Evolutionary conservation across 2,797 vertebrate species (phyloP), one percentile per base, ranked within the genome.

Genomic region (Intellagama lesueurii): DNA sequence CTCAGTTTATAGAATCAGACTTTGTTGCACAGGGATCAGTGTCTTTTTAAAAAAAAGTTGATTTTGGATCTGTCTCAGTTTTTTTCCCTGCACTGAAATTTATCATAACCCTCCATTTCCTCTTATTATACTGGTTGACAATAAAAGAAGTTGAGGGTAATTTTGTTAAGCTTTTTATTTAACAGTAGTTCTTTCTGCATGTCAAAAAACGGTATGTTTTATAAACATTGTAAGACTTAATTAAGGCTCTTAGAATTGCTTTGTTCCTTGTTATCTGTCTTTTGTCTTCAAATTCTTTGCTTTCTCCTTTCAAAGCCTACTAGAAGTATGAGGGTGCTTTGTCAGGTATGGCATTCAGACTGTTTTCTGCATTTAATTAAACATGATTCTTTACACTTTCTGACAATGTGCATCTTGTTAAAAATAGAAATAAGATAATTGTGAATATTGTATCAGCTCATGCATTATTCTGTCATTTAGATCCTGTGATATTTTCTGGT

Each of bases 301-400:
- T 98, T 98, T 98, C 97, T 99, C 98, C 95, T 97, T 98, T 97
- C 97, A 97, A 99, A 99, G 99, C 99, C 99, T 97, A 98, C 99
- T 99, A 99, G 99, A 99, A 99, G 98, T 98, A 99, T 99, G 99
- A 99, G 98, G 98, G 99, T 99, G 97, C 99, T 99, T 97, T 99
- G 99, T 98, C 99, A 99, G 99, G 99, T 99, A 99, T 97, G 98
- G 97, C 97, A 98, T 96, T 95, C 90, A 97, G 96, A 92, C 97
- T 98, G 94, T 97, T 98, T 98, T 97, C 96, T 87, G 89, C 93
- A 93, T 93, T 91, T 66, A 90, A 92, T 85, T 80, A 91, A 90
- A 92, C 87, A 90, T 89, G 60, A 66, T 75, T 35, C 5, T 95
- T 40, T 28, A 40, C 83, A 44, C 85, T 93, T 93, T 32, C 91